Evolutionary conservation across 2,797 vertebrate species (phyloP).

Genomic region (Gambelia wislizenii): DNA sequence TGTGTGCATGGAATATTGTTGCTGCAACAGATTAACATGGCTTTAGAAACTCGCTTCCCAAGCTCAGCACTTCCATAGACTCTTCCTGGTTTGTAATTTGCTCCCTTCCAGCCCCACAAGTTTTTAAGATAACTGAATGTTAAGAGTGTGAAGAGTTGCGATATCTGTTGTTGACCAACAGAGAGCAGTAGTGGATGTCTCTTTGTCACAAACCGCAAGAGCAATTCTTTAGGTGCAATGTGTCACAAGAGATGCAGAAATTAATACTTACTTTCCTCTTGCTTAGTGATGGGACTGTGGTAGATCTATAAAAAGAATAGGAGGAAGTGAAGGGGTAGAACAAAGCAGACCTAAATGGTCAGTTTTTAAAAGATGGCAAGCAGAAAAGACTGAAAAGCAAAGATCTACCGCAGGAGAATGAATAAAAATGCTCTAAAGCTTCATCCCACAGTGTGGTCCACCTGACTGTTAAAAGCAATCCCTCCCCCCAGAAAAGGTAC

Average conservation of each 20-base stretch:
- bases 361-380: neutral
- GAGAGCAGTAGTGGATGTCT: neutral
- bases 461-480: too few relatives aligned
- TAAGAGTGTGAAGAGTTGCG: too few relatives aligned
- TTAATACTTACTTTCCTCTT: conserved; percentile 93
- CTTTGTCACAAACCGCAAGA: neutral
- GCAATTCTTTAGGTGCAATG: neutral
- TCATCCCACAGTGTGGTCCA: too few relatives aligned
- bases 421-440: neutral
- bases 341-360: neutral
- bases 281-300: conserved; percentile 96
- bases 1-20: too few relatives aligned
- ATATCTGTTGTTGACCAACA: neutral
- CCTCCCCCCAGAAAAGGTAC: too few relatives aligned
- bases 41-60: too few relatives aligned
- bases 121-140: too few relatives aligned
- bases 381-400: neutral
- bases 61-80: too few relatives aligned
- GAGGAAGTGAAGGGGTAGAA: conserved; percentile 30
- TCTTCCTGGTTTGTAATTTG: too few relatives aligned
- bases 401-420: neutral
- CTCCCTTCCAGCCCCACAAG: too few relatives aligned
- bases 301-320: conserved; percentile 88
- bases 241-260: conserved; percentile 19
- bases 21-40: too few relatives aligned